These are phyloP conservation scores for Cosmia trapezina DNA, from an alignment of 2,888 invertebrate genomes.

Conservation along the genomic window DNA sequence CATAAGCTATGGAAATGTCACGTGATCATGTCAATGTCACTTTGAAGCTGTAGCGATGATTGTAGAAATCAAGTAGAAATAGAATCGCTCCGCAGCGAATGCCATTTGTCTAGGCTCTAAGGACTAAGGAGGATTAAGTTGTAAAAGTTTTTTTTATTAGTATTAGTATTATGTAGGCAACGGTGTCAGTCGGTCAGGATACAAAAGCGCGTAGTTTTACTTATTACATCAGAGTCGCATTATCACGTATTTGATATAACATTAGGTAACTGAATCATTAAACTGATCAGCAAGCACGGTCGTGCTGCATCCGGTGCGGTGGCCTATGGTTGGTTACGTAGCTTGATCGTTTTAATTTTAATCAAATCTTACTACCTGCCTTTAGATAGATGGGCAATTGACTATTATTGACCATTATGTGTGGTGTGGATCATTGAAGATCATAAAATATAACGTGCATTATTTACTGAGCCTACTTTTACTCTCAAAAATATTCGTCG, in stretches of 20 bases:
- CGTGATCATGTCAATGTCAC: too few relatives aligned
- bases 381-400: conserved; percentile 10
- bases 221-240: conserved; percentile 52
- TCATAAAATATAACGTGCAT: conserved; percentile 20
- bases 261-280: conserved; percentile 62
- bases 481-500: conserved; percentile 46
- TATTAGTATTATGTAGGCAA: conserved; percentile 39
- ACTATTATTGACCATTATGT: conserved; percentile 1
- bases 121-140: neutral
- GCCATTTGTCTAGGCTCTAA: too few relatives aligned
- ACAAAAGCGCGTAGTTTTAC: conserved; percentile 52
- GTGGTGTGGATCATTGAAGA: neutral
- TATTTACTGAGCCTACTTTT: conserved; percentile 33
- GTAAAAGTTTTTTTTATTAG: conserved; percentile 41
- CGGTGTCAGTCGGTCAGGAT: conserved; percentile 62
- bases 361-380: conserved; percentile 49
- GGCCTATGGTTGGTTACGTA: conserved; percentile 57
- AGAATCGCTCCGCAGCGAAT: too few relatives aligned
- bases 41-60: too few relatives aligned
- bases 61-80: too few relatives aligned
- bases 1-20: too few relatives aligned
- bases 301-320: conserved; percentile 64
- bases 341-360: conserved; percentile 31
- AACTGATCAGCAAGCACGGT: conserved; percentile 53
- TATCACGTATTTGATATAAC: conserved; percentile 45